phyloP scores from a whole-genome alignment of 2,113 vertebrate species.

The Picathartes gymnocephalus region DNA sequence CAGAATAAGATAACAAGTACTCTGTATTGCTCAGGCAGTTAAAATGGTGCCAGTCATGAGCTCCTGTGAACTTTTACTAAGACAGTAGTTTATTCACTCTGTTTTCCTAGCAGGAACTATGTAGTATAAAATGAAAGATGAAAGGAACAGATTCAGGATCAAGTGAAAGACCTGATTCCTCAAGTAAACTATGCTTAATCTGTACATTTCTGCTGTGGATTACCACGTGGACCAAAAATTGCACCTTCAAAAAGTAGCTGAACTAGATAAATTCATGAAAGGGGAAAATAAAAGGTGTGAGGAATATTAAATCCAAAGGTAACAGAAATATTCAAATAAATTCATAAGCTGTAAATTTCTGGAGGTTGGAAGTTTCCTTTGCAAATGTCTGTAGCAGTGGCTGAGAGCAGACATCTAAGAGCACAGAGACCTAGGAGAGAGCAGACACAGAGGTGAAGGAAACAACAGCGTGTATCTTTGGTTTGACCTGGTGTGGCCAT shows the following conservation, averaged over 20 bases:
- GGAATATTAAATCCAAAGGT: background rate
- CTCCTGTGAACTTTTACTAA: background rate
- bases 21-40: background rate
- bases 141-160: background rate
- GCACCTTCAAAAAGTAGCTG: background rate
- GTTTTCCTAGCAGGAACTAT: background rate
- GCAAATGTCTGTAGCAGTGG: background rate
- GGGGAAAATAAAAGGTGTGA: background rate
- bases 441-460: background rate
- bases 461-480: background rate
- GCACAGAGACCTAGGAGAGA: background rate
- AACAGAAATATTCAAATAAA: background rate
- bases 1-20: background rate
- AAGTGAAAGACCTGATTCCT: background rate
- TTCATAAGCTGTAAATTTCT: background rate
- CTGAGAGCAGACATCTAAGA: background rate
- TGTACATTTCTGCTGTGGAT: background rate
- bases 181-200: background rate
- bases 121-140: background rate
- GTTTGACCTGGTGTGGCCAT: background rate
- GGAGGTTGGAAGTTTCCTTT: background rate
- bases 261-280: background rate
- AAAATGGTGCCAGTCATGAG: background rate
- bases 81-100: background rate
- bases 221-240: background rate